These are phyloP conservation scores for Diarsia dahlii DNA, from an alignment of 2,888 invertebrate genomes.

Conservation along the genomic window DNA sequence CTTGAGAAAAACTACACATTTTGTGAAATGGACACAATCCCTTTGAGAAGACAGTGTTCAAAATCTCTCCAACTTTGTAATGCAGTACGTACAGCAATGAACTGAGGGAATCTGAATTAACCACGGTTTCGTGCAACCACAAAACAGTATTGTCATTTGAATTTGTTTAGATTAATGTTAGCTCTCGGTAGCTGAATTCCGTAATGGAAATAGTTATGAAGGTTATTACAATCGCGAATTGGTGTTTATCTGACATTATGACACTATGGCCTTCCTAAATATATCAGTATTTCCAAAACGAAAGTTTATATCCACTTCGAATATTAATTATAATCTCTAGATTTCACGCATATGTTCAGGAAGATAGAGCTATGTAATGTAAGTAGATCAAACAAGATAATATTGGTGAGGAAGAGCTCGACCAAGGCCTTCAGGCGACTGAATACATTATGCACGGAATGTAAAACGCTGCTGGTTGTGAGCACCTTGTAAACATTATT, in stretches of 20 bases:
- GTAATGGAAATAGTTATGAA: slow-evolving; percentile 11
- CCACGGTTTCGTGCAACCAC: too few relatives aligned
- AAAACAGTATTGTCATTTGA: slow-evolving; percentile 14
- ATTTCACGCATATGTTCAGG: not conserved
- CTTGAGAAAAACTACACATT: not conserved
- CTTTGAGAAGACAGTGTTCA: not conserved
- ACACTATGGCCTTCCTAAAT: not conserved
- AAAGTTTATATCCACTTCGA: not conserved
- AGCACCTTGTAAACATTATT: slow-evolving; percentile 19
- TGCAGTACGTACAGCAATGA: too few relatives aligned
- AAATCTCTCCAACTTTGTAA: not conserved
- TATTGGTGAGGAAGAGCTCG: slow-evolving; percentile 2
- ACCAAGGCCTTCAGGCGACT: slow-evolving; percentile 37
- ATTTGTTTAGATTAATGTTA: slow-evolving; percentile 61
- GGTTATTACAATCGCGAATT: not conserved
- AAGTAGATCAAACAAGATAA: slow-evolving; percentile 35
- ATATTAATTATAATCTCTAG: not conserved
- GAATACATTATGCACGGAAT: slow-evolving; percentile 61
- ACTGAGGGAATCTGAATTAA: not conserved
- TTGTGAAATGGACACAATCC: not conserved
- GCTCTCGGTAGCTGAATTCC: too few relatives aligned
- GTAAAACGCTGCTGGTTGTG: slow-evolving; percentile 37
- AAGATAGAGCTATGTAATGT: slow-evolving; percentile 43
- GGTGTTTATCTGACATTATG: not conserved
- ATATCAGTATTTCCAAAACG: not conserved